A percentile compares a stretch with the other conserved stretches of the same genome.
Conservation (phyloP, 2,888 invertebrate genomes). For the Chrysodeixis includens region DNA sequence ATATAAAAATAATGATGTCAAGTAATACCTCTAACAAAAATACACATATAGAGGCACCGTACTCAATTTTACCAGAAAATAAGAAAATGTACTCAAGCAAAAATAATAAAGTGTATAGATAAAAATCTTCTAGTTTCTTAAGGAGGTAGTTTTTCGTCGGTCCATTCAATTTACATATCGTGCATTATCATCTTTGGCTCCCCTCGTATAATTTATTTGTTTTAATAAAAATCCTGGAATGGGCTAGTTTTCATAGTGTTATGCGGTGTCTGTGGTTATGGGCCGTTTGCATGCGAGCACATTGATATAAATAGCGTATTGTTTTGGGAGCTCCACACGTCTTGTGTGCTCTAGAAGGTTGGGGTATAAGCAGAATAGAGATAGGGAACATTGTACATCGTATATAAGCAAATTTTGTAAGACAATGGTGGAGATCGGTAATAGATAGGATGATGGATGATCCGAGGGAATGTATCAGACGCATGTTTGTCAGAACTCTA, state of each 20-base stretch:
- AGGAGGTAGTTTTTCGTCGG: constrained; percentile 58
- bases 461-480: not conserved
- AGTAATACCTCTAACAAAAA: constrained; percentile 34
- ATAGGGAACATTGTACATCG: constrained; percentile 31
- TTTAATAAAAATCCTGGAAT: constrained; percentile 80
- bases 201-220: constrained; percentile 72
- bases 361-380: constrained; percentile 35
- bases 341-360: constrained; percentile 42
- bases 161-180: constrained; percentile 72
- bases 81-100: constrained; percentile 44
- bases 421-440: not conserved
- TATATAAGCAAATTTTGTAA: not conserved
- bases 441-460: not conserved
- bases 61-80: constrained; percentile 50
- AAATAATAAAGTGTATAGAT: constrained; percentile 56
- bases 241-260: constrained; percentile 82
- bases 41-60: constrained; percentile 42
- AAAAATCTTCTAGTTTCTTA: constrained; percentile 57
- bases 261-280: constrained; percentile 80
- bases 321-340: constrained; percentile 43
- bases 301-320: constrained; percentile 56
- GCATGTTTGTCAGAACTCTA: not conserved
- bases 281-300: constrained; percentile 84
- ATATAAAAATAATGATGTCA: constrained; percentile 47
- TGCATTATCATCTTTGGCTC: constrained; percentile 67